phyloP scores from a whole-genome alignment of 1,140 invertebrate species.

The Tetraneura akinire region DNA sequence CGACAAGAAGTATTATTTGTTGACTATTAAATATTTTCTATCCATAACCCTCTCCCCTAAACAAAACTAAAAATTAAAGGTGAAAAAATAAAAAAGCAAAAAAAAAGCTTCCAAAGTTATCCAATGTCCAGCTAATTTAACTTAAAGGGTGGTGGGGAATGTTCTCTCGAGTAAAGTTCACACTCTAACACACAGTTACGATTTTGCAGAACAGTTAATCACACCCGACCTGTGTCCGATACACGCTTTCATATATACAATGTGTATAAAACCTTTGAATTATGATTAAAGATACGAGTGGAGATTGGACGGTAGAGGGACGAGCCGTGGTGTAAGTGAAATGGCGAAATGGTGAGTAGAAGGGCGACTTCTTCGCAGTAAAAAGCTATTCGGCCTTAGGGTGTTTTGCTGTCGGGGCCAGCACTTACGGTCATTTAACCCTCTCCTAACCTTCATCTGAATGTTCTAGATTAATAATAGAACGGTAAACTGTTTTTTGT shows the following conservation, averaged over 20 bases:
- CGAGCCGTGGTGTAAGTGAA: background rate
- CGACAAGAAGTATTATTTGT: background rate
- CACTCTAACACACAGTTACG: constrained; percentile 50
- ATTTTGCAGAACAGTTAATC: constrained; percentile 43
- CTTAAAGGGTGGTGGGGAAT: background rate
- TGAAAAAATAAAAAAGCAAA: background rate
- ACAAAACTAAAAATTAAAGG: background rate
- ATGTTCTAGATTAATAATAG: constrained; percentile 51
- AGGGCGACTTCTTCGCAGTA: constrained; percentile 49
- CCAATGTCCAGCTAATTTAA: constrained; percentile 47
- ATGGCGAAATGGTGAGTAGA: background rate
- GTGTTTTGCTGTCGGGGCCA: constrained; percentile 47
- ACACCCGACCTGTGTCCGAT: constrained; percentile 41
- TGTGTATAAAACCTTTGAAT: constrained; percentile 50
- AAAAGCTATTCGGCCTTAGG: constrained; percentile 47
- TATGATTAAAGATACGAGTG: constrained; percentile 49
- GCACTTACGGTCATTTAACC: constrained; percentile 51
- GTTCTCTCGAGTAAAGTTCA: constrained; percentile 35
- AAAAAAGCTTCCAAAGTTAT: constrained; percentile 36
- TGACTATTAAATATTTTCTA: too few relatives aligned
- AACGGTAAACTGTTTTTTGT: constrained; percentile 50
- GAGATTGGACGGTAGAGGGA: constrained; percentile 20
- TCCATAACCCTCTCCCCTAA: background rate
- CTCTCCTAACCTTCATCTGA: constrained; percentile 48
- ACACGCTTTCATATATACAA: constrained; percentile 30